Conservation (phyloP, 2,113 vertebrate genomes). For the Aix galericulata region DNA sequence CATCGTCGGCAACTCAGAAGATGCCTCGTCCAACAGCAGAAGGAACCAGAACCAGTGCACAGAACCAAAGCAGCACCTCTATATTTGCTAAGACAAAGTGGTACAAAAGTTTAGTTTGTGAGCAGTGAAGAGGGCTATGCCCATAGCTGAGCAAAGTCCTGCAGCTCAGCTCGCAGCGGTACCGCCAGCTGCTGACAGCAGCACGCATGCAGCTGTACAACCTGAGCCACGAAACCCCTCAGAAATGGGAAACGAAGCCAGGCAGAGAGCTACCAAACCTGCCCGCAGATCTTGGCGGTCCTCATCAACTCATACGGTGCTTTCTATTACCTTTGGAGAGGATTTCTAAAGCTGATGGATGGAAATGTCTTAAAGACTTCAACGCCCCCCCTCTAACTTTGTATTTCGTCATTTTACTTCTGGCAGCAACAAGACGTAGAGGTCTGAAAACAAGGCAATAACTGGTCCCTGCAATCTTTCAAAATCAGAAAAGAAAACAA, state of each 20-base stretch:
- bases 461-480: neutral
- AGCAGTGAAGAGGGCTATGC: neutral
- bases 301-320: neutral
- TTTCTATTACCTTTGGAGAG: neutral
- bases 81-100: rapidly evolving
- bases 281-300: neutral
- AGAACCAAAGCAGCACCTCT: neutral
- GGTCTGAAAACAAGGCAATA: neutral
- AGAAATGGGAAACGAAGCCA: neutral
- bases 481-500: neutral
- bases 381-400: neutral
- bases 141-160: neutral
- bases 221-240: neutral
- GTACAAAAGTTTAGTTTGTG: neutral
- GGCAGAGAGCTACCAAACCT: neutral
- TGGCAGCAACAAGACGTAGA: neutral
- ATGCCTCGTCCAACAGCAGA: neutral
- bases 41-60: neutral
- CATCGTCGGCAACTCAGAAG: neutral
- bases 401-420: neutral
- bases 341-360: neutral
- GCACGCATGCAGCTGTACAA: neutral
- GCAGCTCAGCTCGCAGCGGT: neutral
- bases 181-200: neutral
- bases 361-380: neutral